A percentile compares a stretch with the other conserved stretches of the same genome.
Conservation (phyloP, 2,113 vertebrate genomes). For the Cynocephalus volans region DNA sequence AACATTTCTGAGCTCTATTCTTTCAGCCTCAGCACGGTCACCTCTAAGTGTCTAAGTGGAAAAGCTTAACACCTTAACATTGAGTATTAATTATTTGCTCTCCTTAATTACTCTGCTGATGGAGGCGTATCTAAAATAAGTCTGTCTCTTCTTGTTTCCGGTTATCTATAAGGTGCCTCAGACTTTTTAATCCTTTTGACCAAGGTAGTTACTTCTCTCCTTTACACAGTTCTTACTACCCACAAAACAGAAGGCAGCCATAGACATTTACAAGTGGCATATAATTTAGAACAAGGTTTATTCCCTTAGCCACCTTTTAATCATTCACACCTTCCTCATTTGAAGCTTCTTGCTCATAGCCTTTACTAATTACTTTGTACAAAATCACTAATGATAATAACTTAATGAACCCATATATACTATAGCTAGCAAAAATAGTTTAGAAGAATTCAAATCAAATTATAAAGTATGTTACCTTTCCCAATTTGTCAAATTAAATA, state of each 20-base stretch:
- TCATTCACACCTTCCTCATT: constrained; percentile 16
- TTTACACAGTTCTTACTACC: not conserved
- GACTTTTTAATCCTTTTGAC: not conserved
- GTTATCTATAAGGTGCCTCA: not conserved
- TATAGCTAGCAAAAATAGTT: constrained; percentile 14
- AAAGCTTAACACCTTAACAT: not conserved
- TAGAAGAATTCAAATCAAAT: constrained; percentile 55
- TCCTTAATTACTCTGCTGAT: not conserved
- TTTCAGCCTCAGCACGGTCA: not conserved
- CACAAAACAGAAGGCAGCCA: not conserved
- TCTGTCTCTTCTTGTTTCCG: not conserved
- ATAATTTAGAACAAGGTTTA: not conserved
- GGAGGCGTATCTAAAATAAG: not conserved
- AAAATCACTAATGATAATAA: constrained; percentile 39
- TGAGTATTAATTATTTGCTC: constrained; percentile 35
- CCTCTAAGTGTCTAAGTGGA: not conserved
- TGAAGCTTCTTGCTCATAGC: not conserved
- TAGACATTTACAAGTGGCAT: not conserved
- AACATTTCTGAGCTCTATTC: not conserved
- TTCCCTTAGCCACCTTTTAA: not conserved
- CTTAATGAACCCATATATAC: not conserved
- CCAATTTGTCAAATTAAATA: constrained; percentile 58
- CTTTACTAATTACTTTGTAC: constrained; percentile 56
- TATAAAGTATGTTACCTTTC: not conserved
- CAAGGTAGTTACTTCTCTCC: not conserved